These are phyloP conservation scores for Hippolais icterina DNA, from an alignment of 2,113 vertebrate species.

Conservation along the genomic window DNA sequence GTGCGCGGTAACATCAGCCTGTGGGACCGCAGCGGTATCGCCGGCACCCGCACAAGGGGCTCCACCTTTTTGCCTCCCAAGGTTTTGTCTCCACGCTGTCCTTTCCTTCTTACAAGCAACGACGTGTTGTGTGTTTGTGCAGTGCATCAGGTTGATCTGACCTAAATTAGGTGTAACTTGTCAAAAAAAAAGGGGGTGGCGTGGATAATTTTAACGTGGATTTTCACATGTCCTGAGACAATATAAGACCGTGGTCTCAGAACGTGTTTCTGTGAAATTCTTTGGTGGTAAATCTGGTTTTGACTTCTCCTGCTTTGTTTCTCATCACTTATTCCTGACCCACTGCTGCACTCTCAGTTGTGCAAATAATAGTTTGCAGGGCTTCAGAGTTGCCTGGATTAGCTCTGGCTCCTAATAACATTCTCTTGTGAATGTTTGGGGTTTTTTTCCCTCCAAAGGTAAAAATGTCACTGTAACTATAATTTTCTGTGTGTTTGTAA, in stretches of 20 bases:
- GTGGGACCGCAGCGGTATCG: neutral
- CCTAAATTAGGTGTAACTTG: neutral
- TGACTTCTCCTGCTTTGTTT: neutral
- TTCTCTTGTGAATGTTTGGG: neutral
- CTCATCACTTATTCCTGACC: neutral
- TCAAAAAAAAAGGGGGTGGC: neutral
- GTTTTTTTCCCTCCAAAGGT: neutral
- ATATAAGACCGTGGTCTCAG: neutral
- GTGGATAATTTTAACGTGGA: neutral
- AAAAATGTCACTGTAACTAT: neutral
- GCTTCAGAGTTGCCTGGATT: neutral
- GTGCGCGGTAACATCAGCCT: rapidly evolving
- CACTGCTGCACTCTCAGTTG: neutral
- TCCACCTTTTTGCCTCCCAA: neutral
- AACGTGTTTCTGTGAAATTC: neutral
- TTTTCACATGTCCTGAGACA: neutral
- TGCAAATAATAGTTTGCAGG: neutral
- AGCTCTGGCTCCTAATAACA: neutral
- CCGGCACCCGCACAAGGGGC: rapidly evolving
- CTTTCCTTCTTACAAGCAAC: rapidly evolving
- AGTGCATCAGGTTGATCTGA: neutral
- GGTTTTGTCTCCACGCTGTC: neutral
- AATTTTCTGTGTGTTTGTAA: neutral
- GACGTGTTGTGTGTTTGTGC: neutral
- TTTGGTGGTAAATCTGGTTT: neutral